phyloP scores from a whole-genome alignment of 2,797 vertebrate species.

The Aulostomus chinensis region DNA sequence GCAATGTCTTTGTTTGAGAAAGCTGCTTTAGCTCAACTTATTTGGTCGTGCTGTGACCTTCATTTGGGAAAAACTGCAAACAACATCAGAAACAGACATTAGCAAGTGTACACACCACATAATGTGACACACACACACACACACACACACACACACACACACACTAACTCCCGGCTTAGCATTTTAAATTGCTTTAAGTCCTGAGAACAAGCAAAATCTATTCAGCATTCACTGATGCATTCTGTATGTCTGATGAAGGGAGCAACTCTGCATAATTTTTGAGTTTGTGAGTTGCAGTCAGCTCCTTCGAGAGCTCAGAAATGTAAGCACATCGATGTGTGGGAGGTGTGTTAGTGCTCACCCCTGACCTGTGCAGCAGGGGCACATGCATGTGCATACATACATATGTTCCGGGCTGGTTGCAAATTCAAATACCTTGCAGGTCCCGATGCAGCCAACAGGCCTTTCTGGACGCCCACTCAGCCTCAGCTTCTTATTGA shows the following conservation, averaged over 20 bases:
- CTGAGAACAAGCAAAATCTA: too few species aligned
- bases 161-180: background rate
- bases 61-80: slow-evolving; percentile 33
- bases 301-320: background rate
- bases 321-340: slow-evolving; percentile 38
- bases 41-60: slow-evolving; percentile 55
- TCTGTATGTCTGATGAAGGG: too few species aligned
- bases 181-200: too few species aligned
- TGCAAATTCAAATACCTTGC: slow-evolving; percentile 82
- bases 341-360: slow-evolving; percentile 6
- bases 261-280: slow-evolving; percentile 5
- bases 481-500: slow-evolving; percentile 93
- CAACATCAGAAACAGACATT: slow-evolving; percentile 24
- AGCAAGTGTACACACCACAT: too few species aligned
- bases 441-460: slow-evolving; percentile 95
- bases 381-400: too few species aligned
- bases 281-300: slow-evolving; percentile 9
- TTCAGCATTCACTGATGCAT: too few species aligned
- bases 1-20: slow-evolving; percentile 45
- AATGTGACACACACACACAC: too few species aligned
- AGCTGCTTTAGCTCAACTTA: slow-evolving; percentile 36
- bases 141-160: too few species aligned
- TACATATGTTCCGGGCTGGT: too few species aligned
- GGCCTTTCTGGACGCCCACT: slow-evolving; percentile 94
- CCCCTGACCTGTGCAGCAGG: slow-evolving; percentile 26